phyloP scores from a whole-genome alignment of 2,113 vertebrate species.

The Perccottus glenii region DNA sequence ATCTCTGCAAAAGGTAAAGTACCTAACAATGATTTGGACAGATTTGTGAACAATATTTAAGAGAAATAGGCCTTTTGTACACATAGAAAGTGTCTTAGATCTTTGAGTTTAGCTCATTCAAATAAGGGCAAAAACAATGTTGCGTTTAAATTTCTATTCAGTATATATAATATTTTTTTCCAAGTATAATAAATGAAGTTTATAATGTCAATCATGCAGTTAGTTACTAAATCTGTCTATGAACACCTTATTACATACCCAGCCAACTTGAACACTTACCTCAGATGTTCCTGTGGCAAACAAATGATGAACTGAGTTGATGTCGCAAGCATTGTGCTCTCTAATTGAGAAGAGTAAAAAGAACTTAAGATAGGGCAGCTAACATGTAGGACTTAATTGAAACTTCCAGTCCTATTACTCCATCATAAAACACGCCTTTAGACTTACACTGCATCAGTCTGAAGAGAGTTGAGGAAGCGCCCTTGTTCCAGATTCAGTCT shows the following conservation, averaged over 20 bases:
- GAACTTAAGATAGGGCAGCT: not conserved
- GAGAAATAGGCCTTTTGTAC: too few species aligned
- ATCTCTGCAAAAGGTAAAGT: too few species aligned
- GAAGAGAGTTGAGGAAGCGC: conserved; percentile 91
- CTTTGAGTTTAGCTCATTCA: too few species aligned
- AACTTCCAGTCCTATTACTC: too few species aligned
- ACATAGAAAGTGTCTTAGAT: too few species aligned
- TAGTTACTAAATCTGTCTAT: not conserved
- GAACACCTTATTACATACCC: conserved; percentile 11
- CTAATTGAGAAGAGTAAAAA: conserved; percentile 68
- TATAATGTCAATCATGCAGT: not conserved
- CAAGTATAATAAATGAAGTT: too few species aligned
- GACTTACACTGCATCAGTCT: conserved; percentile 92
- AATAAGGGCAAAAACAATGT: too few species aligned
- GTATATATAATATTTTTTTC: too few species aligned
- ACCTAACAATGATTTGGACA: too few species aligned
- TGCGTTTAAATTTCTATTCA: too few species aligned
- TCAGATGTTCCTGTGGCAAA: conserved; percentile 91
- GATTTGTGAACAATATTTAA: too few species aligned
- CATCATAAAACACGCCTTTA: not conserved
- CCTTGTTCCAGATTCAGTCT: conserved; percentile 96
- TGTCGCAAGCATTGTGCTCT: conserved; percentile 92
- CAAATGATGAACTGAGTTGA: conserved; percentile 91
- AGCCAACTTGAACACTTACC: conserved; percentile 72
- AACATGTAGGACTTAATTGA: not conserved